phyloP scores from a whole-genome alignment of 2,797 vertebrate species.

The Hyperoplus lanceolatus region DNA sequence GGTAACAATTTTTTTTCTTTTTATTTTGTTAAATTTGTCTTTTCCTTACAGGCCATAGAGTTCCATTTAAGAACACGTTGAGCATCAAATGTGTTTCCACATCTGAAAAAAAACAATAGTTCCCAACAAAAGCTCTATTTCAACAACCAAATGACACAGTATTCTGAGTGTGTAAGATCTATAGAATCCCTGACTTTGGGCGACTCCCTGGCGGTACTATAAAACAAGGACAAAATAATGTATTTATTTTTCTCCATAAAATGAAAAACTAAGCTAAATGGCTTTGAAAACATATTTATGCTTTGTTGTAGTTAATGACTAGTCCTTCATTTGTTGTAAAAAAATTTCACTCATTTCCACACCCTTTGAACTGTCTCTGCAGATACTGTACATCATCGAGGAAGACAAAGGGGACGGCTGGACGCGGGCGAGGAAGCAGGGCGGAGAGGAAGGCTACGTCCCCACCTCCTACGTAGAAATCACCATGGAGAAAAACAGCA shows the following conservation, averaged over 20 bases:
- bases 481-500: slow-evolving; percentile 99
- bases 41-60: not conserved
- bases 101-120: too few species aligned
- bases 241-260: not conserved
- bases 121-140: too few species aligned
- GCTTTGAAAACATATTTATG: not conserved
- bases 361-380: fast-evolving
- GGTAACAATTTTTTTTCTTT: slow-evolving; percentile 49
- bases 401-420: slow-evolving; percentile 99
- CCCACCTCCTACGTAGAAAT: slow-evolving; percentile 99
- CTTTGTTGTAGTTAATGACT: not conserved
- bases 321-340: too few species aligned
- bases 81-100: too few species aligned
- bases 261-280: not conserved
- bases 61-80: too few species aligned
- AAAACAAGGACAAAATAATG: too few species aligned
- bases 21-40: too few species aligned
- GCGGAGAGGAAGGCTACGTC: slow-evolving; percentile 97
- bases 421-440: slow-evolving; percentile 96
- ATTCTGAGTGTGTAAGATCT: too few species aligned
- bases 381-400: slow-evolving; percentile 96
- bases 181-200: too few species aligned
- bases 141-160: too few species aligned
- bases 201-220: too few species aligned
- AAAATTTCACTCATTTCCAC: too few species aligned